Conservation (phyloP, 2,113 vertebrate species). For the Holacanthus passer region DNA sequence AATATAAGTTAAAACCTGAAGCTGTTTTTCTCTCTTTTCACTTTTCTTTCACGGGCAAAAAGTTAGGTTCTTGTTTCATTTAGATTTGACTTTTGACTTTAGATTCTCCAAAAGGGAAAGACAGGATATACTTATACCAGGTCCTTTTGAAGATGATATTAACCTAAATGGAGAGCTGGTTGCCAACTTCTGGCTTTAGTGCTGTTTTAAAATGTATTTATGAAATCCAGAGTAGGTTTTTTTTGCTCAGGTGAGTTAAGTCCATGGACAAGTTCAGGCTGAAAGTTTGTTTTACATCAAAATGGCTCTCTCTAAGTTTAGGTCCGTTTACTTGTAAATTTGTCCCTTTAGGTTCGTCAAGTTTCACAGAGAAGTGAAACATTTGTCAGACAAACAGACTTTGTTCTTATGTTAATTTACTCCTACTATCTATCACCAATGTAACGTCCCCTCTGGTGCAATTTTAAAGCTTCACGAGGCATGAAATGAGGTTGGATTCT, state of each 20-base stretch:
- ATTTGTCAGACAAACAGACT: conserved; percentile 67
- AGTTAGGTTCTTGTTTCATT: no score
- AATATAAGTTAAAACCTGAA: background rate
- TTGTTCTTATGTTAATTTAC: conserved; percentile 63
- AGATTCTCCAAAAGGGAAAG: background rate
- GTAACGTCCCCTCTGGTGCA: conserved; percentile 60
- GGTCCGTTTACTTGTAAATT: conserved; percentile 19
- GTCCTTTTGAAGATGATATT: background rate
- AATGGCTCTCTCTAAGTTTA: background rate
- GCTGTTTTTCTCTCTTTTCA: background rate
- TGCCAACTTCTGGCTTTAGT: background rate
- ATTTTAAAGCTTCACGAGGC: conserved; percentile 72
- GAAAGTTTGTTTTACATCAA: conserved; percentile 19
- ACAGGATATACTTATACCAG: background rate
- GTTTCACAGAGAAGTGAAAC: conserved; percentile 40
- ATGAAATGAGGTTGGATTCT: conserved; percentile 76
- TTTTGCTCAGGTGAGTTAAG: background rate
- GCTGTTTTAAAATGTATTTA: background rate
- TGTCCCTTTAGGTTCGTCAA: conserved; percentile 38
- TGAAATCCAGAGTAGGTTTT: background rate
- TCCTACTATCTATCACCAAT: conserved; percentile 60
- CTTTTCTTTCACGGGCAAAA: background rate
- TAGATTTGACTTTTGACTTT: background rate
- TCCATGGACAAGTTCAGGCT: background rate
- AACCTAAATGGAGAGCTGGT: background rate